Base-by-base conservation (phyloP, 2,888 invertebrate species). In the Cantharis flavilabris region DNA sequence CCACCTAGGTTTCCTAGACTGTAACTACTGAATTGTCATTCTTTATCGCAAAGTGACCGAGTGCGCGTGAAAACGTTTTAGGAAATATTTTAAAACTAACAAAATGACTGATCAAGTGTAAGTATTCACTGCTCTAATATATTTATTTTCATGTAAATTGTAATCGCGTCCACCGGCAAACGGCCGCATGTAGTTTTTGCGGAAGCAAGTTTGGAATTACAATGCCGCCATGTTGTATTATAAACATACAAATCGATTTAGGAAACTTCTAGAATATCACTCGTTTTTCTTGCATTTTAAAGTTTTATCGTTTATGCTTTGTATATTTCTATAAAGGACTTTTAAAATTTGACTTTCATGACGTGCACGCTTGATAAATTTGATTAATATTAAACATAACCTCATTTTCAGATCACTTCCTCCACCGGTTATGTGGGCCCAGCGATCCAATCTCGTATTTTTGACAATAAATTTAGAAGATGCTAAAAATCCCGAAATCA, bases 361-460 rank as follows among this genome's bases (percentile, higher is more conserved):
- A 69, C 26, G 71, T 71, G 75, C 30, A 16, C 62, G n/a, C 9
- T 67, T 30, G 28, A 30, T 26, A 14, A 10, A 33, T 28, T 26
- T 16, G 30, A 16, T 10, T 16, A 65, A n/a, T 7, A 49, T 49
- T 67, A 33, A 62, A 75, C 81, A 76, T 83, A 84, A 85, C 84
- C 83, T 84, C 81, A 80, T 71, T 88, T 90, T 80, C 84, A 92
- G 92, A 86, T 88, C 91, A 87, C 88, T 89, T 83, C 94, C 95
- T 85, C 97, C 98, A 80, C 92, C 95, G 80, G 95, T 98, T 83
- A 92, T 95, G 89, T 98, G 98, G 98, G 98, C 98, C 76, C 98
- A 98, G 89, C 92, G 97, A 85, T 93, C 92, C 84, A 92, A 93
- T 85, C 90, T 95, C 84, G 89, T 98, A 80, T 96, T 93, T 87